phyloP scores from a whole-genome alignment of 1,140 invertebrate species.

The Pseudomyrmex flavicornis region DNA sequence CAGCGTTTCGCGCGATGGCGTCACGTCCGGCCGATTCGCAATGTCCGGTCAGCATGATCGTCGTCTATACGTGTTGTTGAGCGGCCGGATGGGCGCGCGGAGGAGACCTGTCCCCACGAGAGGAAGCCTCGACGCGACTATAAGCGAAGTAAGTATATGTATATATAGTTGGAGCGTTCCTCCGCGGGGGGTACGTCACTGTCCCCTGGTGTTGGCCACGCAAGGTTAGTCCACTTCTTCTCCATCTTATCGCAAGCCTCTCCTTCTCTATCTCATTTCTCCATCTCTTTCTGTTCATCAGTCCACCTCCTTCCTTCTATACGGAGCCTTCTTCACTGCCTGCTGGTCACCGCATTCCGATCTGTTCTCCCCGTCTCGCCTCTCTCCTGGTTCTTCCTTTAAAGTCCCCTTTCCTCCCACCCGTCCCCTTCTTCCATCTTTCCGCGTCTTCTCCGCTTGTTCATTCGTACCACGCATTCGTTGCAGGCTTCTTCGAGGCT shows the following conservation, averaged over 20 bases:
- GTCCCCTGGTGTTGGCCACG: constrained; percentile 75
- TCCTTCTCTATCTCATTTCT: background rate
- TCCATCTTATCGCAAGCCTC: constrained; percentile 36
- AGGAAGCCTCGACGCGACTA: constrained; percentile 39
- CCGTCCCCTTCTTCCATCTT: constrained; percentile 28
- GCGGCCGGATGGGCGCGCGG: background rate
- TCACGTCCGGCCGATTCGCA: constrained; percentile 50
- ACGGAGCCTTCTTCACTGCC: constrained; percentile 76
- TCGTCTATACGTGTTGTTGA: constrained; percentile 45
- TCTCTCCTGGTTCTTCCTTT: constrained; percentile 28
- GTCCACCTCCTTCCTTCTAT: constrained; percentile 47
- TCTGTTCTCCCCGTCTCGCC: constrained; percentile 35
- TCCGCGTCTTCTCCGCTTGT: constrained; percentile 39
- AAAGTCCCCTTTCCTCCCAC: constrained; percentile 26
- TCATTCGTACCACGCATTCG: constrained; percentile 68
- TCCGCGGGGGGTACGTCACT: constrained; percentile 82
- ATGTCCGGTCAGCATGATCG: constrained; percentile 45
- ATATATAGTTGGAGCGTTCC: constrained; percentile 65
- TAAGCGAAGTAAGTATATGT: constrained; percentile 61
- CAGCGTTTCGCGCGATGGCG: constrained; percentile 48
- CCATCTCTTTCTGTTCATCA: constrained; percentile 41
- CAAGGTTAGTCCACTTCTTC: constrained; percentile 69
- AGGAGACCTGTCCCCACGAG: constrained; percentile 2
- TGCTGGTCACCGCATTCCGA: constrained; percentile 81
- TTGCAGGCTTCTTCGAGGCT: constrained; percentile 67